Evolutionary conservation across 2,888 invertebrate species (phyloP), one percentile per base, ranked within the genome.

Genomic region (Hydrotaea cyrtoneurina): DNA sequence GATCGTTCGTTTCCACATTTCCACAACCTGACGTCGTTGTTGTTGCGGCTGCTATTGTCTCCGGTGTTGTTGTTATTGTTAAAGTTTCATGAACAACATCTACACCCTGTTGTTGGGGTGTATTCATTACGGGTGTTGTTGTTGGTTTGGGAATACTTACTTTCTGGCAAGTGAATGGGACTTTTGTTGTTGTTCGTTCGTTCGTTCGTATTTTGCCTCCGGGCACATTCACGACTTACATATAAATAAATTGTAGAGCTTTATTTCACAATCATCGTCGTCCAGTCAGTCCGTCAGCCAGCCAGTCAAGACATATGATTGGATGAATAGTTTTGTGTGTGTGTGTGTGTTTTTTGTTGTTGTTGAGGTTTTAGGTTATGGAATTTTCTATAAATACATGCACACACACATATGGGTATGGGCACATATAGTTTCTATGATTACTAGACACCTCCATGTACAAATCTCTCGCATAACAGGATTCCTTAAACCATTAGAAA

Each of bases 121-220:
- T 31, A 31, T 36, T 5, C 36, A 36, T 8, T 8, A 36, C n/a
- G 73, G 69, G 7, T 4, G 31, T 31, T 4, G 31, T 31, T 7
- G 31, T 31, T 31, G 31, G 2, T 31, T 2, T 2, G 7, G 71
- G 62, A 66, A 82, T 79, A 66, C 39, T 73, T 43, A 55, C 76
- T 31, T 31, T 31, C 31, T 46, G 77, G 82, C 85, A 82, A 83
- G 82, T 89, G 89, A 90, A 90, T 89, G 89, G 89, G 89, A 86
- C 87, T 87, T 83, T 81, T 57, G 75, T 74, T 73, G 64, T 57
- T 62, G 57, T 23, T 66, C 23, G 13, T 74, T 85, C 17, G 17
- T 50, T 71, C n/a, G n/a, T 69, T 57, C 55, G 66, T 73, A 87
- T 79, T 86, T 86, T 85, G 86, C 87, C 89, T 87, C 78, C 85